These are phyloP conservation scores for Augiades crinisus DNA, from an alignment of 2,888 invertebrate species.

Conservation along the genomic window DNA sequence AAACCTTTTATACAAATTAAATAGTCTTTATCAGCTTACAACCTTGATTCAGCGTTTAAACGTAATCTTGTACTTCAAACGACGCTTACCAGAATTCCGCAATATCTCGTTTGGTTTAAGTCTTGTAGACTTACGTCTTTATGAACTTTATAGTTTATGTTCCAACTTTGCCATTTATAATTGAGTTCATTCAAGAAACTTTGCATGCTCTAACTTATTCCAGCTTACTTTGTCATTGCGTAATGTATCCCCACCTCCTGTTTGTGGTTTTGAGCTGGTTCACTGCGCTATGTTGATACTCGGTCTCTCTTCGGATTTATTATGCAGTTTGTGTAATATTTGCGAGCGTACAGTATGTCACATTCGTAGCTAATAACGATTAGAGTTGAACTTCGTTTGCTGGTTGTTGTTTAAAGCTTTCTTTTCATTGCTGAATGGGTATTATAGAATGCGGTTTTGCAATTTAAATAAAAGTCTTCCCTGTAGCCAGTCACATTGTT, in stretches of 20 bases:
- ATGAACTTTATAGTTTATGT: constrained; percentile 24
- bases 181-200: constrained; percentile 23
- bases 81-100: neutral
- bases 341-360: too few relatives aligned
- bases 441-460: too few relatives aligned
- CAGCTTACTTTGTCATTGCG: constrained; percentile 18
- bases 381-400: too few relatives aligned
- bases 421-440: too few relatives aligned
- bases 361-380: too few relatives aligned
- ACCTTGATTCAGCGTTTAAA: neutral
- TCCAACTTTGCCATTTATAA: constrained; percentile 15
- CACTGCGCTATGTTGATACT: neutral
- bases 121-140: constrained; percentile 13
- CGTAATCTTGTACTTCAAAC: neutral
- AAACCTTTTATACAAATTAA: too few relatives aligned
- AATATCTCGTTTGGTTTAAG: constrained; percentile 11
- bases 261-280: neutral
- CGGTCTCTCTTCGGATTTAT: neutral
- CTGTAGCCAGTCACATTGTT: too few relatives aligned
- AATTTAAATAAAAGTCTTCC: too few relatives aligned
- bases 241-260: neutral
- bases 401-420: too few relatives aligned
- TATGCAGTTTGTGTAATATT: neutral
- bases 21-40: neutral
- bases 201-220: constrained; percentile 13